Conservation (phyloP, 37 sponge, comb jelly and placozoan genomes). For the Eunapius fragilis region DNA sequence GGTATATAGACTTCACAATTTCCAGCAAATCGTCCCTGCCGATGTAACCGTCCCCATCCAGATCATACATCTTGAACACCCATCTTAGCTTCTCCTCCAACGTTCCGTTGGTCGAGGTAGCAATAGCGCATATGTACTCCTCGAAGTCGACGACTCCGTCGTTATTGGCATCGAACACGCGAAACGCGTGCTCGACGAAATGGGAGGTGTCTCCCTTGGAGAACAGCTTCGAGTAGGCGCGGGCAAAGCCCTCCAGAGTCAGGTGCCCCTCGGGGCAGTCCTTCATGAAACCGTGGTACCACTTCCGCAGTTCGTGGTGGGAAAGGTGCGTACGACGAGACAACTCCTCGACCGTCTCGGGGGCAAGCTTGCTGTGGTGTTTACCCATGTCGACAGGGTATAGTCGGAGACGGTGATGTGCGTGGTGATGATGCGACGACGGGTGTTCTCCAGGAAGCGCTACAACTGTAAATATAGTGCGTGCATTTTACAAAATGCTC, state of each 20-base stretch:
- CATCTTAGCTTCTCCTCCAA: slow-evolving; percentile 4
- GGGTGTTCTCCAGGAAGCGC: too few species aligned
- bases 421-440: too few species aligned
- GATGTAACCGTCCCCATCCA: slow-evolving; percentile 11
- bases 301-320: neutral
- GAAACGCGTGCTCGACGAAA: slow-evolving; percentile 1
- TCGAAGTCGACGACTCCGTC: neutral
- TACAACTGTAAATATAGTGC: too few species aligned
- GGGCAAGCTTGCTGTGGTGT: neutral
- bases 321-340: neutral
- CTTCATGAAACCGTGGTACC: slow-evolving; percentile 14
- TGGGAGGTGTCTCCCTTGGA: slow-evolving; percentile 3
- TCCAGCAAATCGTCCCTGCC: neutral
- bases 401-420: too few species aligned
- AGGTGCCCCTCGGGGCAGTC: neutral
- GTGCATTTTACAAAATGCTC: too few species aligned
- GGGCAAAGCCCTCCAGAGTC: neutral
- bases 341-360: slow-evolving; percentile 1
- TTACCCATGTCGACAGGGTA: too few species aligned
- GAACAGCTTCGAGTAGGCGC: neutral
- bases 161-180: slow-evolving; percentile 1
- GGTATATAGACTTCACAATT: slow-evolving; percentile 1
- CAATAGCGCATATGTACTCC: neutral
- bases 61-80: slow-evolving; percentile 12
- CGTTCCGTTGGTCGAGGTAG: neutral